A percentile compares a stretch with the other conserved stretches of the same genome.
phyloP scores from a whole-genome alignment of 2,888 invertebrate species.

The Drosophila birchii region DNA sequence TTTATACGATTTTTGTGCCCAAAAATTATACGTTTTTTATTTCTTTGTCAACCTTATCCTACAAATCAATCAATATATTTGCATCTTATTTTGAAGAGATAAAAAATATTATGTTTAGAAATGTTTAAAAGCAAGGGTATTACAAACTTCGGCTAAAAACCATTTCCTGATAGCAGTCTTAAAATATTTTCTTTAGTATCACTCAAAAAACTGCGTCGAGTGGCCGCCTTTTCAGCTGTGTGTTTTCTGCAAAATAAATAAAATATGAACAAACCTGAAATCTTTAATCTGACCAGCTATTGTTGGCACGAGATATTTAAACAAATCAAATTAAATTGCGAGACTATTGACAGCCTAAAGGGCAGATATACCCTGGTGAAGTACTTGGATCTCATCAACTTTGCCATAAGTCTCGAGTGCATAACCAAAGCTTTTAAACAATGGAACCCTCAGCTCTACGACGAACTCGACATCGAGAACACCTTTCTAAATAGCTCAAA shows the following conservation, averaged over 20 bases:
- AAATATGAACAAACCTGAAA: not conserved
- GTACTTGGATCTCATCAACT: constrained; percentile 6
- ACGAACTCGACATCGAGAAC: constrained; percentile 1
- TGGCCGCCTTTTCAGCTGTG: not conserved
- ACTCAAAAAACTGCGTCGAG: not conserved
- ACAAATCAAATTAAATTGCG: constrained; percentile 2
- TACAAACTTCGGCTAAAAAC: not conserved
- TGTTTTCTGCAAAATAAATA: not conserved
- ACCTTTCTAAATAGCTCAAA: not conserved
- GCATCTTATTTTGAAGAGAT: not conserved
- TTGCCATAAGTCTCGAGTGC: not conserved
- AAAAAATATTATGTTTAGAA: not conserved
- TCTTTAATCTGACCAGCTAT: not conserved
- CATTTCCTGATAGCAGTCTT: not conserved
- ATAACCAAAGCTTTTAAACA: not conserved
- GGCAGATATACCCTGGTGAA: not conserved
- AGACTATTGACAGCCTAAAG: not conserved
- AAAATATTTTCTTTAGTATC: not conserved
- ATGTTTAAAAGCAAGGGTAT: not conserved
- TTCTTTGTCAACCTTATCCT: not conserved
- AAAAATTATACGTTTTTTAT: not conserved
- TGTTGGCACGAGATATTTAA: constrained; percentile 9
- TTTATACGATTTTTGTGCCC: not conserved
- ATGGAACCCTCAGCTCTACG: not conserved
- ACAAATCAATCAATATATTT: not conserved